Evolutionary conservation across 2,797 vertebrate species (phyloP), one percentile per base, ranked within the genome.

Genomic region (Otus scops): DNA sequence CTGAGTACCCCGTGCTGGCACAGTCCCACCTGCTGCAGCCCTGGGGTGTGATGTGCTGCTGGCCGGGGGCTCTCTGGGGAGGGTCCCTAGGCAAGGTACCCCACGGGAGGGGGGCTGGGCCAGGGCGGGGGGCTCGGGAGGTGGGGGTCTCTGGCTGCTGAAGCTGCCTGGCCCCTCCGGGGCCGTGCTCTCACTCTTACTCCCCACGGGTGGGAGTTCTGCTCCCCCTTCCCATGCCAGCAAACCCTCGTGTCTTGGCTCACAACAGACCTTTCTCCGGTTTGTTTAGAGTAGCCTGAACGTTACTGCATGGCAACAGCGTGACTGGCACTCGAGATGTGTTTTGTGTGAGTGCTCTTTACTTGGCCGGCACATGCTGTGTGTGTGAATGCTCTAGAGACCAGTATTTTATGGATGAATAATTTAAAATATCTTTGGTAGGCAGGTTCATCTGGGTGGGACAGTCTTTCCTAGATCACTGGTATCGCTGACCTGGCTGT

Each of bases 1-100:
- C 38, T 1, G 0, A 21, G 18, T 9, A 0, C 38, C 71, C 51
- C 2, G 1, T 7, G 0, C 16, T 21, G 1, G 3, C 11, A 0
- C 14, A 1, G 17, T 24, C 9, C 41, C 1, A 6, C 71, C 47
- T 36, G 6, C 34, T 27, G 7, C 1, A 4, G 70, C 38, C 36
- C 36, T 4, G 64, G 56, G 30, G 9, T 39, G 19, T 5, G 11
- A 2, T 4, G 14, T 34, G 6, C 3, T 3, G 6, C 0, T 5
- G 38, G 20, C 17, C 22, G 6, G 26, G 9, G 28, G 14, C 10
- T 27, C 34, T 8, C 4, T 4, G 57, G 45, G 45, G 4, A 4
- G 20, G 3, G 0, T 50, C 24, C 39, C 34, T 2, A 0, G 1
- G 0, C 0, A 4, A 7, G 51, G 20, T 13, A n/a, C 3, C 22